These are phyloP conservation scores for Chromobotia macracanthus DNA, from an alignment of 2,797 vertebrate genomes.

Conservation along the genomic window DNA sequence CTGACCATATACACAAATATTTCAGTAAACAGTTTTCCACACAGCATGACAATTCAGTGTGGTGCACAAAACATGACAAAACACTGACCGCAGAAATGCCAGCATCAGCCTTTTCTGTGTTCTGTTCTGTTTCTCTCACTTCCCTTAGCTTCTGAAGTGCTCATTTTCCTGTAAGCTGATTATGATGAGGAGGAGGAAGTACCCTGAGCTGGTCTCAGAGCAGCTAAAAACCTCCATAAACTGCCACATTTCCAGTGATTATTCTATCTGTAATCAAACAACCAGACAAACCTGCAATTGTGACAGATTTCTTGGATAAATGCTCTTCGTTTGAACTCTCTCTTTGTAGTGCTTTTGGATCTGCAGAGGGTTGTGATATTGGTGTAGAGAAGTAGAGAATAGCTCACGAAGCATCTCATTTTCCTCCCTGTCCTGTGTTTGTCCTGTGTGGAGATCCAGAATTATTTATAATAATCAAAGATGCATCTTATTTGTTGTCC, in stretches of 20 bases:
- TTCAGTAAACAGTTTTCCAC: too few species aligned
- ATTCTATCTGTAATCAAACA: conserved; percentile 26
- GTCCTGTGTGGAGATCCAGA: conserved; percentile 13
- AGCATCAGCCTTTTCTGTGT: conserved; percentile 32
- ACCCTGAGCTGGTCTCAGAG: background rate
- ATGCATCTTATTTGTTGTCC: conserved; percentile 18
- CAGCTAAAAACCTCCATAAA: too few species aligned
- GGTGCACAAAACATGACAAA: conserved; percentile 17
- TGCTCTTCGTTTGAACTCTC: too few species aligned
- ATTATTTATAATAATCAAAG: conserved; percentile 19
- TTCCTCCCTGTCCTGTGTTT: conserved; percentile 26
- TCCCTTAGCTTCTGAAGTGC: conserved; percentile 3
- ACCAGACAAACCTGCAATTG: conserved; percentile 32
- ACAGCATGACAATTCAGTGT: too few species aligned
- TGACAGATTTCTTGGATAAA: too few species aligned
- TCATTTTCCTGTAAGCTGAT: conserved; percentile 12
- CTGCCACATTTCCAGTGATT: background rate
- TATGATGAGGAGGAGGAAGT: too few species aligned
- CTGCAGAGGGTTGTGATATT: too few species aligned
- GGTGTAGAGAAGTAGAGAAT: too few species aligned
- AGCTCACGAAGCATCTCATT: conserved; percentile 8
- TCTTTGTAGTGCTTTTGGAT: too few species aligned
- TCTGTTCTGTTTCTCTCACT: conserved; percentile 35
- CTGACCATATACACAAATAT: too few species aligned
- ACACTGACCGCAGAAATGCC: conserved; percentile 17